Conservation (phyloP, 2,113 vertebrate species). For the Cyprinodon brontotheroides region DNA sequence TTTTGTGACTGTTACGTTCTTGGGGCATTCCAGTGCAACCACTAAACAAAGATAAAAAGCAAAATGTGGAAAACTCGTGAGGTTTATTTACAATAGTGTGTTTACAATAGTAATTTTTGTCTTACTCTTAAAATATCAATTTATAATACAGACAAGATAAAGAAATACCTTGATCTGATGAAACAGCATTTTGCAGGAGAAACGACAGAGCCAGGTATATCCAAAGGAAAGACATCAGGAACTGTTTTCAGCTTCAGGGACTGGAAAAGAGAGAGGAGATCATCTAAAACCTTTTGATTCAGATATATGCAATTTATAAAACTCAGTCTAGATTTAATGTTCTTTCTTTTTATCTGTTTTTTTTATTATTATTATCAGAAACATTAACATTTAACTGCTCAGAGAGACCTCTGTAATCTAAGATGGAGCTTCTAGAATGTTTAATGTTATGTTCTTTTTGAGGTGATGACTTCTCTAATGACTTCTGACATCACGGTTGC, state of each 20-base stretch:
- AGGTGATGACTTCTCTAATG: too few species aligned
- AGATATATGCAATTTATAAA: too few species aligned
- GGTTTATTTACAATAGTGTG: too few species aligned
- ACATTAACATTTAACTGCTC: too few species aligned
- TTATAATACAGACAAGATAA: neutral
- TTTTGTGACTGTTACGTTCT: fast-evolving
- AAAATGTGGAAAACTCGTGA: neutral
- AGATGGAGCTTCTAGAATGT: too few species aligned
- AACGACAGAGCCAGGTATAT: slow-evolving; percentile 6
- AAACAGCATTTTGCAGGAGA: neutral
- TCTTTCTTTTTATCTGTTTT: too few species aligned
- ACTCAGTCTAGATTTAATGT: too few species aligned
- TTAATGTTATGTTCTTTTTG: too few species aligned
- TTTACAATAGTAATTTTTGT: neutral
- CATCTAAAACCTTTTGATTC: neutral
- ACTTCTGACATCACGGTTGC: too few species aligned
- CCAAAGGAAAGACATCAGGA: slow-evolving; percentile 15
- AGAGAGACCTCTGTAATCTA: too few species aligned
- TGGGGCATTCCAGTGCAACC: neutral
- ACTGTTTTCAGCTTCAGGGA: neutral
- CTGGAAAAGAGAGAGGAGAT: neutral
- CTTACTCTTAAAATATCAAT: neutral
- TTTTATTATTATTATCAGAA: too few species aligned
- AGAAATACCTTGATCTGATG: neutral
- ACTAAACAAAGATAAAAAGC: neutral